Evolutionary conservation across 2,888 invertebrate genomes (phyloP).

Genomic region (Apotomis turbidana): DNA sequence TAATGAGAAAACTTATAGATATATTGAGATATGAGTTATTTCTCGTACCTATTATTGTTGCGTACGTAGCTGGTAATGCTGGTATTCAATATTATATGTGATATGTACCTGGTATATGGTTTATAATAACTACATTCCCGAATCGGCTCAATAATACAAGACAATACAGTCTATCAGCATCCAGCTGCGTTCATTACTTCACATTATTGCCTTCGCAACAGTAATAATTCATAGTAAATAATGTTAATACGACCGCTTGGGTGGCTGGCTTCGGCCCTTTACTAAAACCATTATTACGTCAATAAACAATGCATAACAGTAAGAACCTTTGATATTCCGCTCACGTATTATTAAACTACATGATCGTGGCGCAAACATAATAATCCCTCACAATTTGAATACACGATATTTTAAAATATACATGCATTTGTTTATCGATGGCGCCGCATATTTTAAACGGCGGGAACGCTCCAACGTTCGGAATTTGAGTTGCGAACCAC

Average conservation of each 20-base stretch:
- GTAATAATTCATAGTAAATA: conserved; percentile 46
- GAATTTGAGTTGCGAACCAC: conserved; percentile 60
- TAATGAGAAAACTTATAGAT: too few relatives aligned
- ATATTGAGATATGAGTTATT: too few relatives aligned
- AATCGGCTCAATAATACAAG: conserved; percentile 32
- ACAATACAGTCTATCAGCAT: conserved; percentile 42
- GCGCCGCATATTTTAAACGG: conserved; percentile 69
- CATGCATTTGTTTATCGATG: conserved; percentile 52
- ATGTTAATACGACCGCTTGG: conserved; percentile 46
- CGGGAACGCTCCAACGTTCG: conserved; percentile 46
- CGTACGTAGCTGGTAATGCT: not conserved
- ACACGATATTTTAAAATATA: conserved; percentile 54
- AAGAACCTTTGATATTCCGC: conserved; percentile 36
- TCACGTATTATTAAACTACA: conserved; percentile 39
- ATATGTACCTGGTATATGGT: not conserved
- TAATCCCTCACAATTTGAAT: conserved; percentile 42
- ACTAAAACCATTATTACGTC: conserved; percentile 41
- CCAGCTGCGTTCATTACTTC: conserved; percentile 42
- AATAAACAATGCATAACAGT: conserved; percentile 43
- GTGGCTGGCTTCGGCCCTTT: conserved; percentile 42
- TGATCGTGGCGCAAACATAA: conserved; percentile 38
- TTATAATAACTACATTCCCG: conserved; percentile 18
- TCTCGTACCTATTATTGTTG: too few relatives aligned
- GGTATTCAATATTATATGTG: not conserved
- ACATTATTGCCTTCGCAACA: conserved; percentile 39